Evolutionary conservation across 2,113 vertebrate species (phyloP).

Genomic region (Vidua chalybeata): DNA sequence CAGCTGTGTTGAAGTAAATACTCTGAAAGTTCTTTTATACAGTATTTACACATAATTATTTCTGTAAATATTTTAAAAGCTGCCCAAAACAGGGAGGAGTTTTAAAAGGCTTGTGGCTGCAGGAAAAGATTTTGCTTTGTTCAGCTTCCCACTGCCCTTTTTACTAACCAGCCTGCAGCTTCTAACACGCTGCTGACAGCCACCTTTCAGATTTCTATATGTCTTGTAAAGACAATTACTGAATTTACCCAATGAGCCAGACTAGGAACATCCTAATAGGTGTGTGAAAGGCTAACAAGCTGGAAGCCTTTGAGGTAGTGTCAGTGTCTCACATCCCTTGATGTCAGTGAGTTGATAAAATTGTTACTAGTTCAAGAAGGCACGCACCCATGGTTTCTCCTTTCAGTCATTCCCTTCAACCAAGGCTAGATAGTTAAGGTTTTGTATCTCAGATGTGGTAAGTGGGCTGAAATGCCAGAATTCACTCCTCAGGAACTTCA

Average conservation of each 20-base stretch:
- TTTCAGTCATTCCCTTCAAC: slow-evolving; percentile 32
- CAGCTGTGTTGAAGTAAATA: neutral
- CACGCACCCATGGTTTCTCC: neutral
- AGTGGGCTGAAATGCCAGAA: slow-evolving; percentile 33
- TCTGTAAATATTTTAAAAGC: neutral
- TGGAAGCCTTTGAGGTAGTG: slow-evolving; percentile 50
- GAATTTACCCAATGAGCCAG: slow-evolving; percentile 32
- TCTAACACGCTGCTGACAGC: neutral
- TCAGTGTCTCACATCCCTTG: slow-evolving; percentile 14
- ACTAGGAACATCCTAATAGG: slow-evolving; percentile 42
- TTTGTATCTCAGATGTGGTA: neutral
- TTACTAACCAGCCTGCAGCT: neutral
- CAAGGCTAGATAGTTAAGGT: slow-evolving; percentile 17
- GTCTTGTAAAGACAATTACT: slow-evolving; percentile 57
- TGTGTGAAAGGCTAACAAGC: slow-evolving; percentile 63
- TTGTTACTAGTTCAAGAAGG: slow-evolving; percentile 34
- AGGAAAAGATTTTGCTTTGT: neutral
- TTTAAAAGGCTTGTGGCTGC: neutral
- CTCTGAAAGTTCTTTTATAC: neutral
- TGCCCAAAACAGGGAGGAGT: neutral
- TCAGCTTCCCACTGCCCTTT: neutral
- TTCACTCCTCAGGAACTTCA: neutral
- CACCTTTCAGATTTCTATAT: slow-evolving; percentile 33
- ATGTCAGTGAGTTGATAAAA: slow-evolving; percentile 40
- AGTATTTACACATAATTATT: neutral